Evolutionary conservation across 2,888 invertebrate genomes (phyloP), one percentile per base, ranked within the genome.

Genomic region (Tolmerus cingulatus): DNA sequence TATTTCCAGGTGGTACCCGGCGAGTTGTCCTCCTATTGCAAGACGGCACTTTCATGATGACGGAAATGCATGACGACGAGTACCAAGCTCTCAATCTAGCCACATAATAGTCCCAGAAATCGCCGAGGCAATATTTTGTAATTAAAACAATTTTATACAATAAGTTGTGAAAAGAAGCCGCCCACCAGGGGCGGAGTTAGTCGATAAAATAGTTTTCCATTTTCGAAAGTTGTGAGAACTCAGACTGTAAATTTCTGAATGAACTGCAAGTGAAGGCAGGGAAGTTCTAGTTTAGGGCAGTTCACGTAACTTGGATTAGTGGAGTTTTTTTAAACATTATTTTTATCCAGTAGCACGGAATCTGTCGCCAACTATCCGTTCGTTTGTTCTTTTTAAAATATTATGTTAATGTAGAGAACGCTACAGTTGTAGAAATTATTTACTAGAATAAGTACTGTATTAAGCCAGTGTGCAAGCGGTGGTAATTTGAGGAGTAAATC

Each of bases 1-100:
- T 89, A 89, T 82, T 91, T 91, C 19, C 91, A 97, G 97, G 96
- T 91, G 97, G 97, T 87, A 97, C 96, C 27, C 94, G 97, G 90
- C 95, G 96, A 91, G 97, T 97, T 27, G 96, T 97, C 8, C 93
- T 97, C n/a, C 93, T 97, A 90, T 93, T 97, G 90, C 97, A 97
- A 9, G 97, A 97, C 91, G 97, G 97, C 89, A 96, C 96, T 90
- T 94, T 97, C 88, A 97, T 97, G 94, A 96, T 97, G 95, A 97
- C 97, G 7, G 97, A 97, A 92, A 95, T 97, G 88, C 96, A 97
- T 90, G 97, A 96, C 90, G 97, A 97, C 90, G 97, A 97, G 91
- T 97, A 92, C 89, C 92, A 92, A 91, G 91, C 93, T 88, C 91
- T 93, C 81, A 93, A 93, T 89, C 91, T 92, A 27, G 88, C 86